phyloP scores from a whole-genome alignment of 2,797 vertebrate genomes.

The Crax fasciolata region DNA sequence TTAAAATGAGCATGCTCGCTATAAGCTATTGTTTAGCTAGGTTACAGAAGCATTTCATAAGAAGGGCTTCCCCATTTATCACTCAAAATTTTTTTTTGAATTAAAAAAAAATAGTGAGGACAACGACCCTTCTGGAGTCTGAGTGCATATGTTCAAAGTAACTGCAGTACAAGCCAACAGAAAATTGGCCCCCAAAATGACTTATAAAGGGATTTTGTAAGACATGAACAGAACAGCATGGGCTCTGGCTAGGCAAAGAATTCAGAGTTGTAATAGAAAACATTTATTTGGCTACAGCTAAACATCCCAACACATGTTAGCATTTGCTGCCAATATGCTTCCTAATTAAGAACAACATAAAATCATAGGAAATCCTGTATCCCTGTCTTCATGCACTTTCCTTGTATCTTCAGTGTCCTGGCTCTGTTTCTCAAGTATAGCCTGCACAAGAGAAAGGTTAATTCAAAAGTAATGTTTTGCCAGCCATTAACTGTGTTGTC shows the following conservation, averaged over 20 bases:
- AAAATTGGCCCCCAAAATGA: constrained; percentile 91
- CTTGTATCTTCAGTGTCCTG: constrained; percentile 75
- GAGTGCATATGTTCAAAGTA: constrained; percentile 72
- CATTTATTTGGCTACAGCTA: constrained; percentile 92
- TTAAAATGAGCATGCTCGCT: not conserved
- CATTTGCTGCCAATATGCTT: constrained; percentile 89
- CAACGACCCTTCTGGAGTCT: constrained; percentile 77
- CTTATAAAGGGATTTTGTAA: constrained; percentile 90
- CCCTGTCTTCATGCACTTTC: constrained; percentile 81
- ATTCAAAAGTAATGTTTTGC: constrained; percentile 83
- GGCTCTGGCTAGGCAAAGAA: constrained; percentile 88
- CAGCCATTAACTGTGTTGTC: constrained; percentile 81
- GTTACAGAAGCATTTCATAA: constrained; percentile 37
- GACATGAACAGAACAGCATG: constrained; percentile 90
- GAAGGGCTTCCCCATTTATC: constrained; percentile 56
- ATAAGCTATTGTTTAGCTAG: constrained; percentile 10
- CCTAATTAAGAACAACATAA: constrained; percentile 92
- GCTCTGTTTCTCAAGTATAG: constrained; percentile 75
- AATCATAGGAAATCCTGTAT: constrained; percentile 90
- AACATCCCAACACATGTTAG: constrained; percentile 94
- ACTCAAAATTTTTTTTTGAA: not conserved
- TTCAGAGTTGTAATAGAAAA: constrained; percentile 93
- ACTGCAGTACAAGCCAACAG: constrained; percentile 85
- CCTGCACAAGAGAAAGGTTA: constrained; percentile 66
- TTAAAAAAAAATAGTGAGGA: constrained; percentile 51